Percentiles rank a stretch among this genome's conserved stretches.
phyloP scores from a whole-genome alignment of 2,888 invertebrate genomes.

The Bedellia somnulentella region DNA sequence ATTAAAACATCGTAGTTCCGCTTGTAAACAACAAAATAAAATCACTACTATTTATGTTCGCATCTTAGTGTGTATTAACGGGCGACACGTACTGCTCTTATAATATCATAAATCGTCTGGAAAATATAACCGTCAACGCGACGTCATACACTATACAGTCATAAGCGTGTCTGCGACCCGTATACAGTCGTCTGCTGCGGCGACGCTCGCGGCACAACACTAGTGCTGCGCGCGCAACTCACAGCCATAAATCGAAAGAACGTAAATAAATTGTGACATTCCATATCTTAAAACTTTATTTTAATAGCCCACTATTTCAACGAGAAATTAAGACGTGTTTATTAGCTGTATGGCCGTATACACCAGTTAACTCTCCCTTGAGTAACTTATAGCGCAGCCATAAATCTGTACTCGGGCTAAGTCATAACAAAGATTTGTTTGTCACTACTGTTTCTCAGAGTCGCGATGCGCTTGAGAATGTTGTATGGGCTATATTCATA shows the following conservation, averaged over 20 bases:
- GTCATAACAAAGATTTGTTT: conserved; percentile 12
- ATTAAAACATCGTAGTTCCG: too few relatives aligned
- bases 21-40: conserved; percentile 58
- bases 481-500: too few relatives aligned
- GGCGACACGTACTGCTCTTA: conserved; percentile 46
- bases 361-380: conserved; percentile 46
- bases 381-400: conserved; percentile 23
- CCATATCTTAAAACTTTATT: conserved; percentile 56
- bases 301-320: conserved; percentile 56
- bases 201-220: conserved; percentile 5
- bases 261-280: conserved; percentile 53
- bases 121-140: conserved; percentile 56
- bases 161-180: too few relatives aligned
- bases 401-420: conserved; percentile 37
- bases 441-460: neutral
- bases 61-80: conserved; percentile 49
- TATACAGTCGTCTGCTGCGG: too few relatives aligned
- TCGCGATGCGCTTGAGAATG: too few relatives aligned
- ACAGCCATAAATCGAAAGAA: conserved; percentile 14
- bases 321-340: conserved; percentile 57
- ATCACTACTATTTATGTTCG: conserved; percentile 51
- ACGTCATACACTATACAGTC: conserved; percentile 56
- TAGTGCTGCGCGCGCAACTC: neutral
- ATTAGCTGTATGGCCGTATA: conserved; percentile 46
- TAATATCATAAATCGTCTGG: conserved; percentile 59